Evolutionary conservation across 2,797 vertebrate species (phyloP).

Genomic region (Myripristis jacobus): DNA sequence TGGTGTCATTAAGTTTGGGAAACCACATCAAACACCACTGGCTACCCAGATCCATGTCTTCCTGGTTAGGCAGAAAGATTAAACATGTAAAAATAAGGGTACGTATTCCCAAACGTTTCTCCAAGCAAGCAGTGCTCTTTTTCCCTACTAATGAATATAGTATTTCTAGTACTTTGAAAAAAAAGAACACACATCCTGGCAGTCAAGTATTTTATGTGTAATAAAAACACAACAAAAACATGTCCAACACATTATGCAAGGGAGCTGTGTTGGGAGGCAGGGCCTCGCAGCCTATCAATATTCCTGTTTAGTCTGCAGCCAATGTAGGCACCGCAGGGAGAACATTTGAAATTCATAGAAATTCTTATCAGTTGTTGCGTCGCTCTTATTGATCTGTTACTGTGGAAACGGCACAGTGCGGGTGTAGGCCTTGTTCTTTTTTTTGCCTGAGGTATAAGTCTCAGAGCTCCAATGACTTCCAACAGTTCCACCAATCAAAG

Average conservation of each 20-base stretch:
- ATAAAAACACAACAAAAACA: conserved; percentile 27
- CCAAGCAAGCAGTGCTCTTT: conserved; percentile 7
- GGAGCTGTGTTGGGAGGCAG: conserved; percentile 27
- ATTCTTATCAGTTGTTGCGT: conserved; percentile 74
- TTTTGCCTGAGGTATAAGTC: conserved; percentile 44
- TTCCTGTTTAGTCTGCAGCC: conserved; percentile 68
- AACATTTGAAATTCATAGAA: conserved; percentile 81
- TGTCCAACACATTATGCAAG: conserved; percentile 45
- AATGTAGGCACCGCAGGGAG: conserved; percentile 60
- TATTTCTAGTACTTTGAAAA: neutral
- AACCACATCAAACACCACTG: conserved; percentile 56
- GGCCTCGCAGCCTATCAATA: conserved; percentile 62
- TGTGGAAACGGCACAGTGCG: conserved; percentile 57
- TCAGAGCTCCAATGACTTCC: conserved; percentile 53
- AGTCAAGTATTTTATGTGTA: conserved; percentile 21
- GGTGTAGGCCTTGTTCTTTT: conserved; percentile 30
- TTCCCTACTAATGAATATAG: conserved; percentile 31
- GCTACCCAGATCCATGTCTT: conserved; percentile 52
- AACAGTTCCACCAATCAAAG: conserved; percentile 56
- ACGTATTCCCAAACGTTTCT: conserved; percentile 31
- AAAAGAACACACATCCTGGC: neutral
- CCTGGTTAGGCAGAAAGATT: conserved; percentile 47
- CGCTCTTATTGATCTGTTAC: conserved; percentile 74
- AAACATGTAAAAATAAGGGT: conserved; percentile 39
- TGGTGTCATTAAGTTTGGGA: conserved; percentile 47